Conservation (phyloP, 1,140 invertebrate genomes). For the Diachasmimorpha longicaudata region DNA sequence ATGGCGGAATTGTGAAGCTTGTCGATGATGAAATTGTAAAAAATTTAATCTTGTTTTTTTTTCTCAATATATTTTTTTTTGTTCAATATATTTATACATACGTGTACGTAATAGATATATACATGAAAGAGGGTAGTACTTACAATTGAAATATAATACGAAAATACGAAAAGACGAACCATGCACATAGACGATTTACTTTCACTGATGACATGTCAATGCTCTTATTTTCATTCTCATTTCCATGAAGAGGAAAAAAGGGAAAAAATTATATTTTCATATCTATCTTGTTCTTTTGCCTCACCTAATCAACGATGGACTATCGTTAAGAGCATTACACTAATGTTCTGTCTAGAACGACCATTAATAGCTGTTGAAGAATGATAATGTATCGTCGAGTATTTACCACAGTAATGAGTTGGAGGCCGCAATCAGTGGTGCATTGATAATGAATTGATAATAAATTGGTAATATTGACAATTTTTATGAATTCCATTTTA, state of each 20-base stretch:
- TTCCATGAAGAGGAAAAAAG: neutral
- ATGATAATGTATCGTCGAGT: neutral
- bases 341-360: no score
- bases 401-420: neutral
- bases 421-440: neutral
- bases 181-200: neutral
- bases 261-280: neutral
- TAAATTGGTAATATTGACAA: neutral
- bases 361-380: neutral
- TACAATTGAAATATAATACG: neutral
- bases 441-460: neutral
- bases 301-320: no score
- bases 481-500: neutral
- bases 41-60: neutral
- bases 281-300: neutral
- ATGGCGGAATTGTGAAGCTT: neutral
- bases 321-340: no score
- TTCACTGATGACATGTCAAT: neutral
- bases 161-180: neutral
- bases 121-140: neutral
- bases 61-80: neutral
- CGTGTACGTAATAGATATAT: neutral
- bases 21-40: neutral
- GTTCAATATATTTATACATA: conserved; percentile 1
- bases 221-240: neutral